phyloP scores from a whole-genome alignment of 92 coral and sea anemone species.

The Epizoanthus ramosus region DNA sequence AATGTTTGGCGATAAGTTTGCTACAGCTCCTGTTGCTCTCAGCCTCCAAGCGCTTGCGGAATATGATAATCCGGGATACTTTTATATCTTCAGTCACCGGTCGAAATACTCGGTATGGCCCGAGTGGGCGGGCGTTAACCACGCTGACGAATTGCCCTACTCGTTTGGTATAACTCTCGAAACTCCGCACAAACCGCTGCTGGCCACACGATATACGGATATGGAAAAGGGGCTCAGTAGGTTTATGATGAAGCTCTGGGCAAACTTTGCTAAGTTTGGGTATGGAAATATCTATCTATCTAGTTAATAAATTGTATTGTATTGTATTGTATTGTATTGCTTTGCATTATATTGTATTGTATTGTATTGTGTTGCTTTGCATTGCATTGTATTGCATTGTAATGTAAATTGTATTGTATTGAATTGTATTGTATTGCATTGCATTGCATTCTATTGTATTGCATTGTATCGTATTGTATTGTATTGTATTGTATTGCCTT shows the following conservation, averaged over 20 bases:
- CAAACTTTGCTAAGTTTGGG: conserved; percentile 86
- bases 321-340: too few relatives aligned
- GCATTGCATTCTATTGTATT: too few relatives aligned
- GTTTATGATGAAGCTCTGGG: conserved; percentile 71
- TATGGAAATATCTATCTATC: conserved; percentile 28
- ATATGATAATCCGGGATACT: conserved; percentile 47
- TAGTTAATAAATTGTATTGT: too few relatives aligned
- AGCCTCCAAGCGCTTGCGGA: conserved; percentile 39
- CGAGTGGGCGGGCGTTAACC: conserved; percentile 59
- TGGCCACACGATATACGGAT: conserved; percentile 36
- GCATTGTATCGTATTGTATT: too few relatives aligned
- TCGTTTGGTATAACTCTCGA: conserved; percentile 42
- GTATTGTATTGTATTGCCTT: too few relatives aligned
- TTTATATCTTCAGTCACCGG: conserved; percentile 54
- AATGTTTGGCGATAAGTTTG: conserved; percentile 33
- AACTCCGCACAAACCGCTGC: not conserved
- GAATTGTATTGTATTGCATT: too few relatives aligned
- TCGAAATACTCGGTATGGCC: conserved; percentile 50
- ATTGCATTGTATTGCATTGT: too few relatives aligned
- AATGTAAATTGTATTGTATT: too few relatives aligned
- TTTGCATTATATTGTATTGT: too few relatives aligned
- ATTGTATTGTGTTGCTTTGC: too few relatives aligned
- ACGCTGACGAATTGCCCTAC: conserved; percentile 55
- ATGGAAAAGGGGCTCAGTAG: conserved; percentile 51
- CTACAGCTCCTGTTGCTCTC: conserved; percentile 37